phyloP scores from a whole-genome alignment of 2,888 invertebrate genomes.

The Tethea ocularis region DNA sequence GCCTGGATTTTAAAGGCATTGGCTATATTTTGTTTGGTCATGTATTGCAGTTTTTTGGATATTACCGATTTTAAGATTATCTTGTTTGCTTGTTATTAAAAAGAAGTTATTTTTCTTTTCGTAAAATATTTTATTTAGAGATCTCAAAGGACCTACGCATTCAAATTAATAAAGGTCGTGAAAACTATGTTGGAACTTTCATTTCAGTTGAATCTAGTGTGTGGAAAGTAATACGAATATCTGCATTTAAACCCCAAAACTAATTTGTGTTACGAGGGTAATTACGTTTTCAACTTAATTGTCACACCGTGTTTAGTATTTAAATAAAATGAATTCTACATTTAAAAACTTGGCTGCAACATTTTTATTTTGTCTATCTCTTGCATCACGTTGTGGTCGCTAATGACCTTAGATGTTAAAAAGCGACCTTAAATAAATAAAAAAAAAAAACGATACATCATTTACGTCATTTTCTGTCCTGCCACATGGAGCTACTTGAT shows the following conservation, averaged over 20 bases:
- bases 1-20: background rate
- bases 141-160: background rate
- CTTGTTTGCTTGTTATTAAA: too few relatives aligned
- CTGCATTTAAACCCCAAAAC: constrained; percentile 33
- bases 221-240: constrained; percentile 26
- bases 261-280: constrained; percentile 22
- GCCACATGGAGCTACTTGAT: too few relatives aligned
- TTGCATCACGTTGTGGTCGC: too few relatives aligned
- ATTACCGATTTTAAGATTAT: too few relatives aligned
- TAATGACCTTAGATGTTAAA: too few relatives aligned
- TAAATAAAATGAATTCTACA: constrained; percentile 19
- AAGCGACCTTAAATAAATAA: too few relatives aligned
- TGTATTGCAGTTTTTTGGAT: too few relatives aligned
- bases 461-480: too few relatives aligned
- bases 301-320: constrained; percentile 23
- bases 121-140: too few relatives aligned
- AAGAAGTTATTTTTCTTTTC: too few relatives aligned
- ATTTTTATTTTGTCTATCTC: background rate
- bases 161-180: constrained; percentile 9
- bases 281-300: constrained; percentile 27
- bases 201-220: constrained; percentile 14
- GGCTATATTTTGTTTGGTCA: background rate
- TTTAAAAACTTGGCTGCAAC: background rate
- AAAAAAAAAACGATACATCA: background rate
- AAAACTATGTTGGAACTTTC: too few relatives aligned